Evolutionary conservation across 2,797 vertebrate species (phyloP).

Genomic region (Phrynocephalus forsythii): DNA sequence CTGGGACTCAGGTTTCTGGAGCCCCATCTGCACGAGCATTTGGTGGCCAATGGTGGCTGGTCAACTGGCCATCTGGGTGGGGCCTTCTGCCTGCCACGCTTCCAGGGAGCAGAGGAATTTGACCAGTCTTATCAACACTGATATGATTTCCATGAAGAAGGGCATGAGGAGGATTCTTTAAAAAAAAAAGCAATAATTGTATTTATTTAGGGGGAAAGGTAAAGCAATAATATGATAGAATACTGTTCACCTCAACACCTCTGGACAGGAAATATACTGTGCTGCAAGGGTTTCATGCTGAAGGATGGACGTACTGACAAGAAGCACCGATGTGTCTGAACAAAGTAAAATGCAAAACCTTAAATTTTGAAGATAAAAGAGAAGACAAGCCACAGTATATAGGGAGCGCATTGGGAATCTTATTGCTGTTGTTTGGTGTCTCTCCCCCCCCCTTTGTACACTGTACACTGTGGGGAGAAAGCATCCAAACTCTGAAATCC

Average conservation of each 20-base stretch:
- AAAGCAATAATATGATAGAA: neutral
- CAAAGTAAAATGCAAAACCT: slow-evolving; percentile 7
- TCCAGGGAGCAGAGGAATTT: no score
- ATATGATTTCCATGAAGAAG: neutral
- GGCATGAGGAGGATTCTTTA: no score
- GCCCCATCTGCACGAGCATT: no score
- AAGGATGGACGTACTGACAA: neutral
- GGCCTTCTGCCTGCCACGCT: no score
- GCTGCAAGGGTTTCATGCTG: neutral
- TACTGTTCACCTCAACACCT: neutral
- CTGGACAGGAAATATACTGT: neutral
- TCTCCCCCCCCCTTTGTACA: neutral
- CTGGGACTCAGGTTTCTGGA: no score
- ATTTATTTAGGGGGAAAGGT: neutral
- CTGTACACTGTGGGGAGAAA: slow-evolving; percentile 9
- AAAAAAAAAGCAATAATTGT: neutral
- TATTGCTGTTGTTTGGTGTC: no score
- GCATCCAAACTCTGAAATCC: neutral
- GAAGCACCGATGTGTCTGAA: neutral
- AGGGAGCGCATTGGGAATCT: no score
- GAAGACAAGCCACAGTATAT: neutral
- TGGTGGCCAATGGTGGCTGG: no score
- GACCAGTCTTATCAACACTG: neutral
- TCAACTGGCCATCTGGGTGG: no score
- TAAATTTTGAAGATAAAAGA: neutral